Conservation (phyloP, 2,888 invertebrate genomes). For the Iselma pallidipennis region DNA sequence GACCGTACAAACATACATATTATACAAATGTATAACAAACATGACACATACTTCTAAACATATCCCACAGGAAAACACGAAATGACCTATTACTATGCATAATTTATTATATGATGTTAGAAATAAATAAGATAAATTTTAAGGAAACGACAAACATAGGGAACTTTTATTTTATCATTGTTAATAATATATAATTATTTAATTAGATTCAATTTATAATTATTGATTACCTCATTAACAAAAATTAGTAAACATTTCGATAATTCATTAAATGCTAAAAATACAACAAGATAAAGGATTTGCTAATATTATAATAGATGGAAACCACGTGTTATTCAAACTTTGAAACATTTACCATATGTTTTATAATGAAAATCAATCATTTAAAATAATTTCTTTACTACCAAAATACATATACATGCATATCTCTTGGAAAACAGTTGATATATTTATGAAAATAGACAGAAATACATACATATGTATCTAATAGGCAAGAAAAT, state of each 20-base stretch:
- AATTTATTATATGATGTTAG: background rate
- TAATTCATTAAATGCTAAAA: background rate
- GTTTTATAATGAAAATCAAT: slow-evolving; percentile 4
- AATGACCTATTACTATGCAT: background rate
- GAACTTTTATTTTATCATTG: too few species aligned
- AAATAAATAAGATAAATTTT: background rate
- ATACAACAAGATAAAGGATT: background rate
- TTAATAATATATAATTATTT: too few species aligned
- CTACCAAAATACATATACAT: background rate
- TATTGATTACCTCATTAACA: background rate
- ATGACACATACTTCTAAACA: slow-evolving; percentile 35
- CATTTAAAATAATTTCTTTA: background rate
- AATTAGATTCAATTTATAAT: background rate
- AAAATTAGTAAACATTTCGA: background rate
- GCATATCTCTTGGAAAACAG: background rate
- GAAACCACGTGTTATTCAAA: background rate
- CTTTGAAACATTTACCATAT: background rate
- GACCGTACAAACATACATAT: slow-evolving; percentile 13
- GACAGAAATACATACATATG: background rate
- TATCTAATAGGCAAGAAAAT: background rate
- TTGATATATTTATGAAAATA: slow-evolving; percentile 3
- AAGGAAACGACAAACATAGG: background rate
- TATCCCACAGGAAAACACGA: slow-evolving; percentile 14
- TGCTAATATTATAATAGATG: background rate
- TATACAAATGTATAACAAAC: too few species aligned